phyloP scores from a whole-genome alignment of 1,140 invertebrate genomes.

The Bombus superbus region DNA sequence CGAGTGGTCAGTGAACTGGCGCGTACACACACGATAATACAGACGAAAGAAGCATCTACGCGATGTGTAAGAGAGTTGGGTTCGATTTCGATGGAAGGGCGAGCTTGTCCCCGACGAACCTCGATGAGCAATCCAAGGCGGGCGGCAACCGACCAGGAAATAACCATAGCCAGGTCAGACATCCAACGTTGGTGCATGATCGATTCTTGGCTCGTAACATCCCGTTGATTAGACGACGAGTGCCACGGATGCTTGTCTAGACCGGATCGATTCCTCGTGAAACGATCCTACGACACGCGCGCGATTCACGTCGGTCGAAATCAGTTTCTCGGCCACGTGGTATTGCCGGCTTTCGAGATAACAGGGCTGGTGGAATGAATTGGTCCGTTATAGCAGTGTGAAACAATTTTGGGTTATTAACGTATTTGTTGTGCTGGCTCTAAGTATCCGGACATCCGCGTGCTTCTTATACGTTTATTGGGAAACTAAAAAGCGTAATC shows the following conservation, averaged over 20 bases:
- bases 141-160: neutral
- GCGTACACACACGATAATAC: neutral
- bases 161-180: slow-evolving; percentile 30
- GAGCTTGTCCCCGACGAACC: slow-evolving; percentile 9
- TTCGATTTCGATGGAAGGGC: slow-evolving; percentile 13
- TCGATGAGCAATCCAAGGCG: slow-evolving; percentile 29
- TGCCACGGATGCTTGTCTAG: slow-evolving; percentile 27
- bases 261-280: slow-evolving; percentile 14
- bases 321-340: neutral
- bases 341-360: neutral
- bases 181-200: slow-evolving; percentile 25
- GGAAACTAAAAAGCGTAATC: too few species aligned
- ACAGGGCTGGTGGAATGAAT: neutral
- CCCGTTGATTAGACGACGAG: slow-evolving; percentile 50
- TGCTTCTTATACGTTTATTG: too few species aligned
- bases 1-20: slow-evolving; percentile 60
- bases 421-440: too few species aligned
- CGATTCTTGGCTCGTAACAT: slow-evolving; percentile 51
- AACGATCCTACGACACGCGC: neutral
- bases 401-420: neutral
- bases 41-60: too few species aligned
- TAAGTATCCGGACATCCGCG: too few species aligned
- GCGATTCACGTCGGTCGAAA: neutral
- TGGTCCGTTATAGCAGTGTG: too few species aligned
- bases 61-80: too few species aligned